A percentile compares a stretch with the other conserved stretches of the same genome.
Conservation (phyloP, 2,113 vertebrate genomes). For the Monopterus albus region DNA sequence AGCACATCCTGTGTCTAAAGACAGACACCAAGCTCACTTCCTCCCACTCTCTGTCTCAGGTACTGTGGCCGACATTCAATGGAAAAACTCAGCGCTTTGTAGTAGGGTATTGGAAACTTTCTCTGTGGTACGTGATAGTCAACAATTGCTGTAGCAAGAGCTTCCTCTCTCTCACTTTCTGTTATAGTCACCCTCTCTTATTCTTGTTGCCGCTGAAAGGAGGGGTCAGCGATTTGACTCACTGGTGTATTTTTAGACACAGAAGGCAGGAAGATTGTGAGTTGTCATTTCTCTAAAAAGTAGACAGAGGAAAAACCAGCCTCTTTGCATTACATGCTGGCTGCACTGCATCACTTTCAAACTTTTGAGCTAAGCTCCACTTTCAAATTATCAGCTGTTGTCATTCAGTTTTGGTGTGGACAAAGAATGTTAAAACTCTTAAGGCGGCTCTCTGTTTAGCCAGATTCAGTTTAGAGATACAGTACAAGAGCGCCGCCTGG, state of each 20-base stretch:
- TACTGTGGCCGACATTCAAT: slow-evolving; percentile 73
- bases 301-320: slow-evolving; percentile 64
- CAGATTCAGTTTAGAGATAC: slow-evolving; percentile 22
- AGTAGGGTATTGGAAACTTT: slow-evolving; percentile 83
- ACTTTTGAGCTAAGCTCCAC: slow-evolving; percentile 2
- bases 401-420: background rate
- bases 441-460: slow-evolving; percentile 5
- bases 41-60: slow-evolving; percentile 63
- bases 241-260: slow-evolving; percentile 79
- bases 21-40: slow-evolving; percentile 74
- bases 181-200: slow-evolving; percentile 38
- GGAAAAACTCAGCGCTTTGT: slow-evolving; percentile 79
- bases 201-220: slow-evolving; percentile 44
- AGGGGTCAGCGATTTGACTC: slow-evolving; percentile 69
- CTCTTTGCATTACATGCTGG: slow-evolving; percentile 61
- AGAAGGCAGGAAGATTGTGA: slow-evolving; percentile 74
- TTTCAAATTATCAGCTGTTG: background rate
- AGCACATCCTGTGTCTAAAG: slow-evolving; percentile 79
- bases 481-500: slow-evolving; percentile 43
- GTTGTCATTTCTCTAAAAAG: slow-evolving; percentile 62
- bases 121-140: slow-evolving; percentile 65
- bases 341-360: slow-evolving; percentile 44
- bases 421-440: no score
- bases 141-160: slow-evolving; percentile 66
- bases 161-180: slow-evolving; percentile 60